A percentile compares a stretch with the other conserved stretches of the same genome.
Conservation (phyloP, 2,113 vertebrate genomes). For the Plotosus lineatus region DNA sequence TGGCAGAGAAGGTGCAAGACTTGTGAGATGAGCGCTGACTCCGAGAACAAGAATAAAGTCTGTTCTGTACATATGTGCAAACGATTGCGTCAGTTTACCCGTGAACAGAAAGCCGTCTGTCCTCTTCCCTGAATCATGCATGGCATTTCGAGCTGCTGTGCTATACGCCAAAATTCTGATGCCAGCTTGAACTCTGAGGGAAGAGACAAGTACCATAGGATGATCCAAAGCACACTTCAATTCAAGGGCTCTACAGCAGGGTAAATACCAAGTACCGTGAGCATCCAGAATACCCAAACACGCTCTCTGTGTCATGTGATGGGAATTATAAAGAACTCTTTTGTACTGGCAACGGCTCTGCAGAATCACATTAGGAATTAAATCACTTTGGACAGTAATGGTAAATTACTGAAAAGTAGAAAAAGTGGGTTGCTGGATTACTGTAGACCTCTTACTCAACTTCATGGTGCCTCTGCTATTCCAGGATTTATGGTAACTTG, state of each 20-base stretch:
- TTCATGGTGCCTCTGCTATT: not conserved
- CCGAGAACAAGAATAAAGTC: not conserved
- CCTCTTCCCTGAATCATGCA: conserved; percentile 14
- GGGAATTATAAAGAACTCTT: not conserved
- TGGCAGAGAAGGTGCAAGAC: not conserved
- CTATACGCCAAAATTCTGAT: not conserved
- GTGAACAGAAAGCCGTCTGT: not conserved
- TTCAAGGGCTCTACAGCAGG: not conserved
- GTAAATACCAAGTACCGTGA: not conserved
- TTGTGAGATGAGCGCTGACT: not conserved
- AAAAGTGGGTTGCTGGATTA: not conserved
- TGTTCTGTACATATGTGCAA: not conserved
- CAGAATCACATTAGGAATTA: not conserved
- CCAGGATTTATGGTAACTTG: not conserved
- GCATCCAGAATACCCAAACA: not conserved
- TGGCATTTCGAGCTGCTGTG: not conserved
- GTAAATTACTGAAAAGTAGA: not conserved
- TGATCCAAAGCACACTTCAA: not conserved
- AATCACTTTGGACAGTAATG: not conserved
- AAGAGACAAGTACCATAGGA: not conserved
- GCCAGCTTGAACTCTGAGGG: not conserved
- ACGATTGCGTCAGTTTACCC: not conserved
- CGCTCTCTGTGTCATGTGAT: not conserved
- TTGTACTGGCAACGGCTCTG: not conserved
- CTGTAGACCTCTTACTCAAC: too few relatives aligned